A percentile compares a stretch with the other conserved stretches of the same genome.
Conservation (phyloP, 1,140 invertebrate species). For the Caenorhabditis inopinata region DNA sequence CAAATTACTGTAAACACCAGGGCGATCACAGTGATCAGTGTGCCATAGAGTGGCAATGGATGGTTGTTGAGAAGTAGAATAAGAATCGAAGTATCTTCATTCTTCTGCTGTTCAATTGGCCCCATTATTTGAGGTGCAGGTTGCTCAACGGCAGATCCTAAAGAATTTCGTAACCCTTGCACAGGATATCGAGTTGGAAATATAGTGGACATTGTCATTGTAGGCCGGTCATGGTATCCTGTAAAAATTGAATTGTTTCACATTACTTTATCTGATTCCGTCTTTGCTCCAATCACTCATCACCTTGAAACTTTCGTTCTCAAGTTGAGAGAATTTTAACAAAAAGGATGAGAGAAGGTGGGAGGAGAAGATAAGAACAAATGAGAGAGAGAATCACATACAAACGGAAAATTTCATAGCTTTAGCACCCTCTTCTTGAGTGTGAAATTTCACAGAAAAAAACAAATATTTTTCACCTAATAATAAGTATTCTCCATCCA, state of each 20-base stretch:
- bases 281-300: background rate
- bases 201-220: background rate
- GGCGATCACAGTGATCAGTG: constrained; percentile 53
- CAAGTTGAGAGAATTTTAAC: background rate
- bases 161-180: background rate
- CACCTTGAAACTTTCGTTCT: constrained; percentile 8
- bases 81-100: background rate
- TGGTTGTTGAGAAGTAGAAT: constrained; percentile 7
- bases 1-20: constrained; percentile 61
- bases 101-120: background rate
- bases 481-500: constrained; percentile 39
- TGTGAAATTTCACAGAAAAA: background rate
- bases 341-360: background rate
- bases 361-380: background rate
- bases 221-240: constrained; percentile 44
- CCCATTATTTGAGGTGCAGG: background rate
- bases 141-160: background rate
- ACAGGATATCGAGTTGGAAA: constrained; percentile 26
- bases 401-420: background rate
- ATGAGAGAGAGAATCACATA: background rate
- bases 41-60: constrained; percentile 34
- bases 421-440: background rate
- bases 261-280: background rate
- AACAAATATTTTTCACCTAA: constrained; percentile 4
- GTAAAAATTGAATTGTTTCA: background rate